Evolutionary conservation across 2,888 invertebrate genomes (phyloP).

Genomic region (Crossocerus cetratus): DNA sequence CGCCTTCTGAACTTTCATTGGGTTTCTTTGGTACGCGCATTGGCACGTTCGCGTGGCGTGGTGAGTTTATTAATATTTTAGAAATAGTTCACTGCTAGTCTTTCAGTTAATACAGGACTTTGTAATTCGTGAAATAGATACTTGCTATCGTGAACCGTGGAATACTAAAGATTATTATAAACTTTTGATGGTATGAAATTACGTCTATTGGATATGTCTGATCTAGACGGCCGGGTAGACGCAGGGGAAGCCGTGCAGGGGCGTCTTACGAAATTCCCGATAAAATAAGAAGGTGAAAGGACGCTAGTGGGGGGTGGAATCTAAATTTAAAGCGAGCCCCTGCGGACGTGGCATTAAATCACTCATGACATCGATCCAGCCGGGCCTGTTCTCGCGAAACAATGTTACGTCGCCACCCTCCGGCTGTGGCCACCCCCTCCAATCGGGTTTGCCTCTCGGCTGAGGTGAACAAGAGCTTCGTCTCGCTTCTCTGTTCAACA

Average conservation of each 20-base stretch:
- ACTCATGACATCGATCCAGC: conserved; percentile 47
- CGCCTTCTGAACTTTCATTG: background rate
- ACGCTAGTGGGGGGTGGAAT: background rate
- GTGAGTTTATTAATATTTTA: too few species aligned
- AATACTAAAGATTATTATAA: too few species aligned
- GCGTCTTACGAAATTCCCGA: background rate
- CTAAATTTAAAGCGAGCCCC: conserved; percentile 24
- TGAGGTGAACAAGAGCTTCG: conserved; percentile 27
- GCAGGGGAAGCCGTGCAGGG: too few species aligned
- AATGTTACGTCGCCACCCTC: conserved; percentile 23
- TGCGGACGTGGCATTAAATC: conserved; percentile 36
- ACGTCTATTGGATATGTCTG: too few species aligned
- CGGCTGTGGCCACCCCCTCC: conserved; percentile 6
- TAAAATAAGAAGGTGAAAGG: background rate
- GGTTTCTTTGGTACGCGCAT: background rate
- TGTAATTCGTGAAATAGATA: too few species aligned
- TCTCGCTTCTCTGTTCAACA: conserved; percentile 8
- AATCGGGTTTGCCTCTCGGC: conserved; percentile 24
- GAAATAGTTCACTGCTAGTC: too few species aligned
- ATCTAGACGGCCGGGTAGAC: too few species aligned
- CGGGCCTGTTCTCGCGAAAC: conserved; percentile 29
- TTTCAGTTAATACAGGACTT: too few species aligned
- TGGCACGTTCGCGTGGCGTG: too few species aligned
- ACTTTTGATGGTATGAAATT: too few species aligned
- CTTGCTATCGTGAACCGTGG: too few species aligned